Evolutionary conservation across 2,888 invertebrate genomes (phyloP).

Genomic region (Brenthis daphne): DNA sequence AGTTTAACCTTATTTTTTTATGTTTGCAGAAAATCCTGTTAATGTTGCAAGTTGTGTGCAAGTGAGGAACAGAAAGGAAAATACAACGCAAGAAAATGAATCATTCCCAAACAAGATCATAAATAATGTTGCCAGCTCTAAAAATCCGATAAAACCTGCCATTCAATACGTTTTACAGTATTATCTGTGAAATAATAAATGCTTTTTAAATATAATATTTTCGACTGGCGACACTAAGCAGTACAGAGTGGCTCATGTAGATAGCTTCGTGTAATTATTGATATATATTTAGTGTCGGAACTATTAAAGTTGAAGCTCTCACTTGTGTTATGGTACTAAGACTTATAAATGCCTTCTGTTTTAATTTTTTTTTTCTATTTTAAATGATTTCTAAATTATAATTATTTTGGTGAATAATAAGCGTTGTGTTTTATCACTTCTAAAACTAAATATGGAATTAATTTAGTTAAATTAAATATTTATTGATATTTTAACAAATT

Average conservation of each 20-base stretch:
- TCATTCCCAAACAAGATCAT: slow-evolving; percentile 73
- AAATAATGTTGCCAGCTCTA: slow-evolving; percentile 59
- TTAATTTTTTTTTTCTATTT: background rate
- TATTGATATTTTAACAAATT: too few species aligned
- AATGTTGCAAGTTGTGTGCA: slow-evolving; percentile 58
- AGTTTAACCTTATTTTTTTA: slow-evolving; percentile 13
- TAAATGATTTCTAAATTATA: too few species aligned
- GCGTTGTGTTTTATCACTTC: too few species aligned
- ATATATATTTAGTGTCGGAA: slow-evolving; percentile 78
- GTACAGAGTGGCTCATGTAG: slow-evolving; percentile 78
- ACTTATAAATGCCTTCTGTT: background rate
- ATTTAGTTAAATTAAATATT: too few species aligned
- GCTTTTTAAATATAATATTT: slow-evolving; percentile 26
- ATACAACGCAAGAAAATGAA: slow-evolving; percentile 71
- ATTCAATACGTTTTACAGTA: slow-evolving; percentile 43
- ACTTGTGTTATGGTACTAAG: slow-evolving; percentile 10
- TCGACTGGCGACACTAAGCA: slow-evolving; percentile 50
- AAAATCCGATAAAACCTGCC: slow-evolving; percentile 44
- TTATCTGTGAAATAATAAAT: slow-evolving; percentile 25
- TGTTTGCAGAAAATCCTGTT: slow-evolving; percentile 65
- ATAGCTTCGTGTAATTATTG: slow-evolving; percentile 77
- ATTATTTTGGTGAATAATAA: too few species aligned
- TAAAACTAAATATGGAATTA: too few species aligned
- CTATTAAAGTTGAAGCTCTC: slow-evolving; percentile 53
- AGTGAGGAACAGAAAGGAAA: slow-evolving; percentile 60